Percentiles rank a stretch among this genome's conserved stretches.
phyloP scores from a whole-genome alignment of 2,888 invertebrate genomes.

The Melieria picta region DNA sequence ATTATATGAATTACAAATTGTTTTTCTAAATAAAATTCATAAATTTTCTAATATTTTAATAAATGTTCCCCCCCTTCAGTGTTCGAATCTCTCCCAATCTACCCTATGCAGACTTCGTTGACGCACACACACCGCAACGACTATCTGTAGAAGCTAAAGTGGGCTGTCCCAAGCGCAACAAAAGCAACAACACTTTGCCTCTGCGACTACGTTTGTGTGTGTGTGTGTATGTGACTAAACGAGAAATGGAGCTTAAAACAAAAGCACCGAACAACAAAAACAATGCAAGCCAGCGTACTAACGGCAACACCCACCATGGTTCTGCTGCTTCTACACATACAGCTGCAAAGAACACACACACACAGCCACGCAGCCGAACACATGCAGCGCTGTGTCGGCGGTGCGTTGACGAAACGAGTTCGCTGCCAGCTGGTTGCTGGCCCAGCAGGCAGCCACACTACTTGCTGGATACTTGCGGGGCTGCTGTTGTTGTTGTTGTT shows the following conservation, averaged over 20 bases:
- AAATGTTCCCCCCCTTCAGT: background rate
- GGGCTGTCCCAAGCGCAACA: constrained; percentile 52
- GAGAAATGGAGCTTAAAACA: no score
- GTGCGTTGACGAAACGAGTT: no score
- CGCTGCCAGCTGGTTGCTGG: constrained; percentile 33
- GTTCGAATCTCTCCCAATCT: background rate
- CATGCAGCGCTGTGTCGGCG: no score
- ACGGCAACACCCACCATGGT: constrained; percentile 24
- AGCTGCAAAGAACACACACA: no score
- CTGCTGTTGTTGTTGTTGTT: background rate
- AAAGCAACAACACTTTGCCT: background rate
- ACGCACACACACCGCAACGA: constrained; percentile 43
- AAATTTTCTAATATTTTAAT: no score
- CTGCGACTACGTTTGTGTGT: no score
- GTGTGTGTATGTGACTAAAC: no score
- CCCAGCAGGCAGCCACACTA: constrained; percentile 14
- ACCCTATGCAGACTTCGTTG: constrained; percentile 11
- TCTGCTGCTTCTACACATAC: no score
- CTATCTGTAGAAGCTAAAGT: constrained; percentile 44
- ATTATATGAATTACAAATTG: no score
- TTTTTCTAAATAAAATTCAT: no score
- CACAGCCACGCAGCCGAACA: no score
- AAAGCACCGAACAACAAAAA: no score
- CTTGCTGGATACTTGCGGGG: constrained; percentile 3
- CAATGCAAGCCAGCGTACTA: background rate